Conservation (phyloP, 2,113 vertebrate genomes). For the Phyllostomus hastatus region DNA sequence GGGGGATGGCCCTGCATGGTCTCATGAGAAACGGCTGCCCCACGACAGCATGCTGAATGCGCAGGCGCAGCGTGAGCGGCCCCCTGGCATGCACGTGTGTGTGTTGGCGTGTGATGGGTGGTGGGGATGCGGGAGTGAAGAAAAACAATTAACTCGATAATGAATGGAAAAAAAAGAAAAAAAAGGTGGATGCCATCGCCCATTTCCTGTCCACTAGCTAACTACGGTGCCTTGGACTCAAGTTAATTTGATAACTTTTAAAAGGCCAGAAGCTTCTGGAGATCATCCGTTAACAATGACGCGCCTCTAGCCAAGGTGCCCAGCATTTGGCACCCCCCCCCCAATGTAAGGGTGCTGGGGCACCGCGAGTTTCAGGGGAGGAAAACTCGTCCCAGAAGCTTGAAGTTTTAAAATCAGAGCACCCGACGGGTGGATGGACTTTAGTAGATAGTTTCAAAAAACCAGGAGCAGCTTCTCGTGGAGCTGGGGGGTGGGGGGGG, state of each 20-base stretch:
- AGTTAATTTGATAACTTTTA: not conserved
- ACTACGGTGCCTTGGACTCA: not conserved
- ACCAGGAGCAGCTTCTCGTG: conserved; percentile 16
- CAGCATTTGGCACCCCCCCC: not conserved
- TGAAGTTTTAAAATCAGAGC: conserved; percentile 43
- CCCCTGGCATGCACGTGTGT: conserved; percentile 36
- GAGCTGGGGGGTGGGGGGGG: not conserved
- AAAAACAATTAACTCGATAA: not conserved
- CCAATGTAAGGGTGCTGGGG: not conserved
- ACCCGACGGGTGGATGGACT: not conserved
- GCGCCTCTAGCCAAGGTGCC: not conserved
- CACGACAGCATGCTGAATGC: not conserved
- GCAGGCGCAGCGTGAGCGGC: not conserved
- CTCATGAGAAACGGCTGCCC: not conserved
- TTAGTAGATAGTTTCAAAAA: not conserved
- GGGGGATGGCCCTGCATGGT: not conserved
- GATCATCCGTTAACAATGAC: not conserved
- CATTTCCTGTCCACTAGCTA: not conserved
- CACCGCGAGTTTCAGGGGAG: not conserved
- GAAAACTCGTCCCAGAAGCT: not conserved
- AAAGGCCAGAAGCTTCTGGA: not conserved
- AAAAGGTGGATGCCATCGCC: not conserved
- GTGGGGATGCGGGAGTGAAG: not conserved
- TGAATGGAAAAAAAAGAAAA: not conserved
- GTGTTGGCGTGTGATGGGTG: not conserved